Base-by-base conservation (phyloP, 1,140 invertebrate genomes). In the Drosophila sulfurigaster region DNA sequence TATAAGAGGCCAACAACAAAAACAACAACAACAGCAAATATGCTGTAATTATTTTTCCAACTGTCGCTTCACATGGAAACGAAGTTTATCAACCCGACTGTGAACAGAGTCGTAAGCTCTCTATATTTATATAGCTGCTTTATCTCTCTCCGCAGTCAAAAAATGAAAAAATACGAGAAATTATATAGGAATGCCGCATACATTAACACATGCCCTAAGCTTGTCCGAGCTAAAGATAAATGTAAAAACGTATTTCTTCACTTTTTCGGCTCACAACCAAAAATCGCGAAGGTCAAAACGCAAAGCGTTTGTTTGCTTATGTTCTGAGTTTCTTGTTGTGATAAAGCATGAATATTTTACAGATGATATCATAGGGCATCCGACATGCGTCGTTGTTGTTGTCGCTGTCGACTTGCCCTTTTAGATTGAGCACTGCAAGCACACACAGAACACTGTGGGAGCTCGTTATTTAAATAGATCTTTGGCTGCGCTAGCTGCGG, bases 351-450 rank as follows among this genome's bases (percentile, higher is more conserved):
- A 88, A 87, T 87, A 83, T 46, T 88, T 72, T 10, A 49, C 43
- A 71, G 80, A 87, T 87, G 82, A 87, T 87, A 87, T 87, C 82
- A 87, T 87, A 88, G 80, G 76, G 79, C 75, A 79, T n/a, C 20
- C 35, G 4, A 28, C 16, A 49, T 46, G 43, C 15, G 30, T 30
- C 15, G 13, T 32, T 38, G 35, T 32, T 7, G 30, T 16, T 4
- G 15, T 8, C 15, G 45, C 35, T 16, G 5, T 25, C 45, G 5
- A 16, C 38, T 32, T 64, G 45, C 58, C 54, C 64, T 82, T 72
- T 70, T 70, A 75, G 35, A 82, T 78, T 82, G 49, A 60, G 57
- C 35, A 67, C 60, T 63, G 52, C 35, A 13, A n/a, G n/a, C 41
- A 43, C 32, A 7, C 13, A 10, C 35, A 25, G 20, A 11, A 43